Conservation (phyloP, 2,888 invertebrate genomes). For the Cheilosia soror region DNA sequence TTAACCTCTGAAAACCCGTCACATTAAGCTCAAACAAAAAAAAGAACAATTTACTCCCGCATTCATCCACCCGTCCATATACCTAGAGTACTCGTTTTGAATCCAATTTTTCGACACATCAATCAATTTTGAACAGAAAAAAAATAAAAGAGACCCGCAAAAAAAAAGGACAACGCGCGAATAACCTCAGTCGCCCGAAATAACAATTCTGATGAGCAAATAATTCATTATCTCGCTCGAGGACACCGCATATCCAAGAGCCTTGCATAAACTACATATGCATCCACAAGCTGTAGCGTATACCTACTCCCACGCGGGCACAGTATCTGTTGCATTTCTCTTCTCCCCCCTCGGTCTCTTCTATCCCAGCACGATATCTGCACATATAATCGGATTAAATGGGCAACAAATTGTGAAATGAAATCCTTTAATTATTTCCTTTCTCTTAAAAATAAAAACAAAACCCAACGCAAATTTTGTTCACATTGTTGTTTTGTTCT, state of each 20-base stretch:
- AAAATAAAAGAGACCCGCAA: conserved; percentile 19
- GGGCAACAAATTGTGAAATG: conserved; percentile 74
- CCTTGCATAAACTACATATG: conserved; percentile 48
- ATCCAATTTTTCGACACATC: conserved; percentile 73
- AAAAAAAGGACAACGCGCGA: conserved; percentile 13
- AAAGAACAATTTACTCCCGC: conserved; percentile 54
- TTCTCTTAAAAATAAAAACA: conserved; percentile 57
- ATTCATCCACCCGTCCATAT: conserved; percentile 1
- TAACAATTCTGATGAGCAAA: conserved; percentile 72
- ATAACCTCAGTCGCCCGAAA: conserved; percentile 24
- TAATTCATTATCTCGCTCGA: conserved; percentile 73
- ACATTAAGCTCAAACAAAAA: conserved; percentile 59
- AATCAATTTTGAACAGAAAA: conserved; percentile 56
- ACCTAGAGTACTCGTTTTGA: conserved; percentile 21
- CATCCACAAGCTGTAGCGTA: conserved; percentile 20
- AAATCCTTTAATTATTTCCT: conserved; percentile 75
- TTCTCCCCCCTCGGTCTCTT: not conserved
- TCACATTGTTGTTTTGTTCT: conserved; percentile 35
- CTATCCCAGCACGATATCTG: not conserved
- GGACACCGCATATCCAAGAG: conserved; percentile 47
- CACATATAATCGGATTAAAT: conserved; percentile 73
- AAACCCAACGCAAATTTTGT: conserved; percentile 36
- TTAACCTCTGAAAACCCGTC: conserved; percentile 63
- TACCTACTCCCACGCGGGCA: not conserved
- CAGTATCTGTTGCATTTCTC: conserved; percentile 59